phyloP scores from a whole-genome alignment of 2,113 vertebrate genomes.

The Pyxicephalus adspersus region DNA sequence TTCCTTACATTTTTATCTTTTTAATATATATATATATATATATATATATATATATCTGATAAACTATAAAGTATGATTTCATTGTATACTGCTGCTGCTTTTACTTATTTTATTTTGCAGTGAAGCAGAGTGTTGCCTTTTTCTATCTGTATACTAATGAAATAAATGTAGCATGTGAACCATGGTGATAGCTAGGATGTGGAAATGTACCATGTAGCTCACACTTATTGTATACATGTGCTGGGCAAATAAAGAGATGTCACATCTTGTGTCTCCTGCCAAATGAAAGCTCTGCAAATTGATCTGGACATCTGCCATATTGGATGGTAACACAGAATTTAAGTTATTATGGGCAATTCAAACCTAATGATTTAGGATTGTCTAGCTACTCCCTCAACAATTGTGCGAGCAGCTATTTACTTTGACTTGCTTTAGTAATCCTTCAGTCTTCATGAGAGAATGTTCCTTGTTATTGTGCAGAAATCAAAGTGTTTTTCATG shows the following conservation, averaged over 20 bases:
- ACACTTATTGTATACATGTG: slow-evolving; percentile 13
- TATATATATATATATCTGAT: no score
- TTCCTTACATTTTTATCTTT: no score
- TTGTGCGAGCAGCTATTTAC: slow-evolving; percentile 16
- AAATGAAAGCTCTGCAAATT: slow-evolving; percentile 39
- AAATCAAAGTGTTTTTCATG: neutral
- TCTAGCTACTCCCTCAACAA: slow-evolving; percentile 29
- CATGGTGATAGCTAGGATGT: neutral
- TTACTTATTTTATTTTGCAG: no score
- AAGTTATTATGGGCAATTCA: slow-evolving; percentile 47
- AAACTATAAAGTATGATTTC: no score
- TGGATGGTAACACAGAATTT: slow-evolving; percentile 40
- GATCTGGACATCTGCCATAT: slow-evolving; percentile 40
- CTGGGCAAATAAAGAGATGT: neutral
- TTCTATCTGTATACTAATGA: no score
- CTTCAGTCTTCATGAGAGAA: slow-evolving; percentile 12
- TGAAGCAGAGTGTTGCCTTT: no score
- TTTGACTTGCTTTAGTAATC: slow-evolving; percentile 26
- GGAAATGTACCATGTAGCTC: neutral
- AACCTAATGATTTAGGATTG: slow-evolving; percentile 27
- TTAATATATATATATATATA: no score
- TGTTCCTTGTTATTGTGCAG: neutral
- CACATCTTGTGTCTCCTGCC: slow-evolving; percentile 12
- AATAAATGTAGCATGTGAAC: no score
- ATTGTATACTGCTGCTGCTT: no score